Evolutionary conservation across 2,113 vertebrate species (phyloP), one percentile per base, ranked within the genome.

Genomic region (Paramisgurnus dabryanus): DNA sequence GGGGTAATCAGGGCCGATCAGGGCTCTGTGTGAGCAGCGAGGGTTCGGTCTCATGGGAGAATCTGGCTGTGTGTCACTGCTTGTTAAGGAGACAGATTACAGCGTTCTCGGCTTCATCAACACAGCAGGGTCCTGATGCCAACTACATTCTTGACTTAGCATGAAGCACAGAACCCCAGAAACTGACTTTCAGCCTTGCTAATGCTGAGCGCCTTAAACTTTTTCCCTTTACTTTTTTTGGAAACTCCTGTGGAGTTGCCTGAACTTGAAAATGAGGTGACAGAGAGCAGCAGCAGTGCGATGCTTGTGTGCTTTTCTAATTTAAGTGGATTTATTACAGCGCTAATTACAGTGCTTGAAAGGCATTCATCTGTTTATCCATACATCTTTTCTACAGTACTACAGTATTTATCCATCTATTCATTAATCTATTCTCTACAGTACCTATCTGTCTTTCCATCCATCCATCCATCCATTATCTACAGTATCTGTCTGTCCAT

Each of bases 21-120:
- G 71, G 74, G 15, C 61, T 77, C 74, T 53, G 47, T 55, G 72
- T 75, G 72, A 75, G 72, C 58, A 63, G 64, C 9, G 41, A 81
- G 83, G 76, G 63, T 69, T 10, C 7, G 2, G 12, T 60, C 80
- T 82, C 80, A 17, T 55, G 73, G 82, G 80, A 70, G 43, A 43
- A 75, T 68, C 78, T 71, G 18, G 34, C 77, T 77, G 64, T 49
- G 15, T 70, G 80, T 81, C 80, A 60, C 63, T 80, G 80, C 86
- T 79, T 85, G 75, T 84, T 85, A 79, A 76, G 64, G 74, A 81
- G 81, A 84, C 73, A 79, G 78, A 84, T 82, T 81, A 83, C 80
- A 76, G 68, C 39, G 17, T 70, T 77, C 69, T 84, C 75, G 80
- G 78, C 78, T 47, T 79, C 70, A 87, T 72, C 66, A 57, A 67